Conservation (phyloP, 2,797 vertebrate genomes). For the Sebastes steindachneri region DNA sequence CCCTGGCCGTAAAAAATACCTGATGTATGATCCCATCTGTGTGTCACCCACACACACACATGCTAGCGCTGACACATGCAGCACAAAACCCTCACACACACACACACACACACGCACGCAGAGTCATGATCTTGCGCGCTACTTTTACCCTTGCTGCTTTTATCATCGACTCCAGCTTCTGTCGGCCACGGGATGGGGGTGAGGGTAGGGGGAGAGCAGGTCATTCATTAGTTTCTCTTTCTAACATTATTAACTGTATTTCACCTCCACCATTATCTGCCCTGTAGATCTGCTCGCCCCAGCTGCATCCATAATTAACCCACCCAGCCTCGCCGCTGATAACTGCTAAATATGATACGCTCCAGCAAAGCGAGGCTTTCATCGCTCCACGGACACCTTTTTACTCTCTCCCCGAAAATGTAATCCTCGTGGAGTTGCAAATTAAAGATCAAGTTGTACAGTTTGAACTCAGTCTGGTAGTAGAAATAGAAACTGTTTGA, state of each 20-base stretch:
- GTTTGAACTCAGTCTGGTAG: background rate
- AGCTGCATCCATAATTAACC: conserved; percentile 24
- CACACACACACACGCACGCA: background rate
- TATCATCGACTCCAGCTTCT: conserved; percentile 32
- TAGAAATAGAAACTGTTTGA: background rate
- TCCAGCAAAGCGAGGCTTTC: background rate
- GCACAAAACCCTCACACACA: background rate
- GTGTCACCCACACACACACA: background rate
- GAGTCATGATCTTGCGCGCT: conserved; percentile 5
- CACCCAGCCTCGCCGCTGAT: conserved; percentile 12
- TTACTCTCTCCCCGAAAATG: background rate
- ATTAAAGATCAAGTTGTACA: background rate
- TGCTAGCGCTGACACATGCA: background rate
- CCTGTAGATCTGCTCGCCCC: conserved; percentile 21
- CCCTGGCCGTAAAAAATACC: conserved; percentile 22
- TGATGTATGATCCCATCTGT: conserved; percentile 15
- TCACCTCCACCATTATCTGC: conserved; percentile 38
- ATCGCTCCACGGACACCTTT: background rate
- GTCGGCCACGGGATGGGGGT: background rate
- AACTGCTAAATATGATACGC: conserved; percentile 20
- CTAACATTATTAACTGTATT: conserved; percentile 41
- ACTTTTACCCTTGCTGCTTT: conserved; percentile 10
- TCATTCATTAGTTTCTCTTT: conserved; percentile 48
- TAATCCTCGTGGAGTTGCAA: background rate
- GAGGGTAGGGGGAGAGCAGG: background rate